Evolutionary conservation across 2,888 invertebrate species (phyloP), one percentile per base, ranked within the genome.

Genomic region (Melinaea menophilus): DNA sequence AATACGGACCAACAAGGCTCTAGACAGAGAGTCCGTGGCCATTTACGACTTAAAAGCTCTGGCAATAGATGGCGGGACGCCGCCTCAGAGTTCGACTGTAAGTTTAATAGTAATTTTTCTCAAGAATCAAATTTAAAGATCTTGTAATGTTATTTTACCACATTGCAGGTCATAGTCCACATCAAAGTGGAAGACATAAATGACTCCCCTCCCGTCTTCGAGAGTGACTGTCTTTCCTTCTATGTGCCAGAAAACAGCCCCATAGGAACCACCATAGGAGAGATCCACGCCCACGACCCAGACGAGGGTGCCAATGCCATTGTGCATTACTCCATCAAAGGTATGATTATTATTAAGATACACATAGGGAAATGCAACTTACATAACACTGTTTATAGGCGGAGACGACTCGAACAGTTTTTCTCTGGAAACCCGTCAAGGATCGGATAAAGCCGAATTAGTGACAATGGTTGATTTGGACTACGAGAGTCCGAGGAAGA

Each of bases 231-330:
- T 78, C 95, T 99, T 12, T 94, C 95, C 0, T 93, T 98, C 48
- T 97, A 96, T 80, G 95, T 99, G 4, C 92, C 97, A 0, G 99
- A 99, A 87, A 99, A 99, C 81, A 97, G 97, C n/a, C 98, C 99
- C 0, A 94, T 98, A 1, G 99, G 98, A 0, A 97, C 98, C 0
- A 95, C 96, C 0, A 97, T 99, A 0, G 98, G 98, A 0, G 95
- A 96, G 76, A 95, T 99, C 62, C 93, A 95, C 75, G 97, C 98
- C 0, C 94, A 94, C 73, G 98, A 99, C 85, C 97, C 98, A 0
- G 98, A 99, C 74, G 97, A 97, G 78, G 98, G 97, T 0, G 93
- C 94, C 0, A 98, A 98, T 82, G 97, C 98, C 0, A 94, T 95
- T 1, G 96, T 99, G 0, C 96, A 97, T 75, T 99, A 99, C 82